Evolutionary conservation across 2,113 vertebrate species (phyloP).

Genomic region (Symphodus melops): DNA sequence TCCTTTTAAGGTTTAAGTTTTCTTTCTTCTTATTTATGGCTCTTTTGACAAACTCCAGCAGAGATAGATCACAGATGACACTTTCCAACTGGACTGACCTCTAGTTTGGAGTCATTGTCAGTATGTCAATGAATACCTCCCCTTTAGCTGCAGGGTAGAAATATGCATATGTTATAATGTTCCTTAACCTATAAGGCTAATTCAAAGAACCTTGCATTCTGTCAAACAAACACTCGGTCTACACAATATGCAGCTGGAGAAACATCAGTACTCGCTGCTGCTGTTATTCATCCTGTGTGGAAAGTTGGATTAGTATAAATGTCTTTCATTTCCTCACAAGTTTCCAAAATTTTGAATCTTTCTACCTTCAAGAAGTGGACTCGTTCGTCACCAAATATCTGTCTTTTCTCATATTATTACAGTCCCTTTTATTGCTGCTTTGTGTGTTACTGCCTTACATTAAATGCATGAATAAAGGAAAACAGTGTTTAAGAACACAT

Average conservation of each 20-base stretch:
- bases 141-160: conserved; percentile 37
- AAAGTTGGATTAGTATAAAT: not conserved
- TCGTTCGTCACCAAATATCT: conserved; percentile 34
- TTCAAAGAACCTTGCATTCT: conserved; percentile 37
- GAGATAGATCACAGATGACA: conserved; percentile 47
- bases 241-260: not conserved
- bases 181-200: conserved; percentile 16
- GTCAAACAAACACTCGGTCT: conserved; percentile 17
- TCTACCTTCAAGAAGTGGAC: not conserved
- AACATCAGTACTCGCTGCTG: not conserved
- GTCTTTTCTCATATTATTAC: not conserved
- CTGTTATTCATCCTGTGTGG: not conserved
- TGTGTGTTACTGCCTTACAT: conserved; percentile 25
- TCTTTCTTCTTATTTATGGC: conserved; percentile 18
- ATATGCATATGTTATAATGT: conserved; percentile 21
- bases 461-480: conserved; percentile 58
- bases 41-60: conserved; percentile 30
- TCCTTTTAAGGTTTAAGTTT: not conserved
- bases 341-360: conserved; percentile 20
- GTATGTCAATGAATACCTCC: conserved; percentile 55
- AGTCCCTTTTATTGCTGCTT: conserved; percentile 18
- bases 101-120: conserved; percentile 52
- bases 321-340: conserved; percentile 10
- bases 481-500: conserved; percentile 37
- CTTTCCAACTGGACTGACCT: conserved; percentile 59